A percentile compares a stretch with the other conserved stretches of the same genome.
phyloP scores from a whole-genome alignment of 2,888 invertebrate genomes.

The Uropetala carovei region DNA sequence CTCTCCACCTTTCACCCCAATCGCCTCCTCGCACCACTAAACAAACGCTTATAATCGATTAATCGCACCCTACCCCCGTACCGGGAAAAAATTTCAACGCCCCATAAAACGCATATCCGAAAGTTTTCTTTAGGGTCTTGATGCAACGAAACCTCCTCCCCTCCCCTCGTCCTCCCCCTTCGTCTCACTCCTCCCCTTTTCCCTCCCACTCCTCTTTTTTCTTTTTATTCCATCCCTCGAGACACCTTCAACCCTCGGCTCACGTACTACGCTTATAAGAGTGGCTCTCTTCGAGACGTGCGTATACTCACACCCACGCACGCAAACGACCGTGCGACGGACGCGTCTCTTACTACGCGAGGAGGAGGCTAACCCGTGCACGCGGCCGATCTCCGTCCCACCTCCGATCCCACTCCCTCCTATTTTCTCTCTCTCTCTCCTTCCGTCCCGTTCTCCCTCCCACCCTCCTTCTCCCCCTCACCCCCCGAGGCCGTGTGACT shows the following conservation, averaged over 20 bases:
- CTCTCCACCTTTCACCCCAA: not conserved
- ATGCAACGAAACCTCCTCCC: not conserved
- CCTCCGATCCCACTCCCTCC: not conserved
- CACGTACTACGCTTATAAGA: not conserved
- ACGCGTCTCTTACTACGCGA: not conserved
- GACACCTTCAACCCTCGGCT: not conserved
- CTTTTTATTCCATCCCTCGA: not conserved
- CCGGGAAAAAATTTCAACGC: not conserved
- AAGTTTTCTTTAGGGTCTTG: not conserved
- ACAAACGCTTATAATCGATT: constrained; percentile 55
- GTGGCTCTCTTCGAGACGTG: not conserved
- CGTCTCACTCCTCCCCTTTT: not conserved
- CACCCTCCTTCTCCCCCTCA: not conserved
- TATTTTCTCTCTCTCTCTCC: not conserved
- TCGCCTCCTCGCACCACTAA: constrained; percentile 46
- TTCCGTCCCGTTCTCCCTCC: not conserved
- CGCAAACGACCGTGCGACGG: too few relatives aligned
- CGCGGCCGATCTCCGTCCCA: not conserved
- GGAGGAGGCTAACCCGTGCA: not conserved
- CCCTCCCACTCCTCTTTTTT: too few relatives aligned
- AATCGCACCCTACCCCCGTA: constrained; percentile 1
- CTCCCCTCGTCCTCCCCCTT: not conserved
- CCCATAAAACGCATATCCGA: not conserved
- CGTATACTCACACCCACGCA: not conserved
- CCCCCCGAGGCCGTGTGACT: constrained; percentile 8